phyloP scores from a whole-genome alignment of 2,797 vertebrate species.

The Siniperca obscura region DNA sequence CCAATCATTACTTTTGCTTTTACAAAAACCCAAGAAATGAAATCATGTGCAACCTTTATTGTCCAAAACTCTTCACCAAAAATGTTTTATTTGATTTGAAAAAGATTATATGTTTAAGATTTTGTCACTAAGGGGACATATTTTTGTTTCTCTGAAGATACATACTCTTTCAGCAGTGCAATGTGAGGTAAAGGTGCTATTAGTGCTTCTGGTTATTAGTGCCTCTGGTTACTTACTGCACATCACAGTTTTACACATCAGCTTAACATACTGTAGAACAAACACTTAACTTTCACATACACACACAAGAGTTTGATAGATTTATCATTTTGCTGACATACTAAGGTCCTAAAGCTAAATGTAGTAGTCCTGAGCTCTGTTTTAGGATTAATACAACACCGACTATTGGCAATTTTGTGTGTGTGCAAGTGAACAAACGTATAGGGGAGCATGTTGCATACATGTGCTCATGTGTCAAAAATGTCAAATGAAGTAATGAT shows the following conservation, averaged over 20 bases:
- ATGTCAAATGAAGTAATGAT: no score
- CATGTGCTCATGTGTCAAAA: no score
- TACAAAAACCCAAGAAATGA: neutral
- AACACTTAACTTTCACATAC: neutral
- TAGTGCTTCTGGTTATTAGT: neutral
- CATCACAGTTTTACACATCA: conserved; percentile 1
- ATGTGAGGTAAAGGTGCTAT: neutral
- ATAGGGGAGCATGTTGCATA: neutral
- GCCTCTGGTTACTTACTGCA: neutral
- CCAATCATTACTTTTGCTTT: neutral
- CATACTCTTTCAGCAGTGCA: neutral
- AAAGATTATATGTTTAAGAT: neutral
- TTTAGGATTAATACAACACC: neutral
- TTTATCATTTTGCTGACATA: neutral
- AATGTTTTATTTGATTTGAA: conserved; percentile 1
- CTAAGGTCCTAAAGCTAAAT: neutral
- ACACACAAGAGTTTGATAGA: neutral
- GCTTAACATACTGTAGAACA: neutral
- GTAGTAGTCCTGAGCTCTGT: neutral
- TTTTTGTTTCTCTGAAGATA: neutral
- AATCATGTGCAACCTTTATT: neutral
- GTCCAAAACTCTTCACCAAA: neutral
- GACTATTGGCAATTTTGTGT: neutral
- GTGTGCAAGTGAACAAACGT: neutral
- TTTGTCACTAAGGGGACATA: neutral